Base-by-base conservation (phyloP, 2,888 invertebrate species). In the Oeneis ivallda region DNA sequence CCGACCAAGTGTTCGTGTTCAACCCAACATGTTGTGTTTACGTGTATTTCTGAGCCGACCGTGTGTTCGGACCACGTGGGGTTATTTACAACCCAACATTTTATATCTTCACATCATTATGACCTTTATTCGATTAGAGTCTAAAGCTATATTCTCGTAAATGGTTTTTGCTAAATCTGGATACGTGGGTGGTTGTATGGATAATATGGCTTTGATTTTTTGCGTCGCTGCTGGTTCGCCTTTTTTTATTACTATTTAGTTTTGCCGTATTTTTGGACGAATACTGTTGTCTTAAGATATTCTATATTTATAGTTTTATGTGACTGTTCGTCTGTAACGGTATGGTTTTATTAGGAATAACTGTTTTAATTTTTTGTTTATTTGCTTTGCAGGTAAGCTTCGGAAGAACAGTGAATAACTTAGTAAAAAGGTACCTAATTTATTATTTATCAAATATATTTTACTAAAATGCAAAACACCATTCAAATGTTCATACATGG, bases 21-120 rank as follows among this genome's bases (percentile, higher is more conserved):
- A 80, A 67, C 83, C 82, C 85, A 86, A 85, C 87, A 86, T 84
- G 82, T 84, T 84, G 84, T 88, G 87, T 89, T 88, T 87, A 89
- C 79, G 83, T 75, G 78, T 90, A 89, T 89, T 89, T 89, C 86
- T 86, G 87, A 86, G 80, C 78, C 85, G 74, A 79, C 86, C 83
- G 85, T 85, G 87, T 84, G 74, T 83, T 78, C 75, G 78, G 74
- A 26, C 82, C 86, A 86, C 86, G 85, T 87, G 87, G 85, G 85
- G 83, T 68, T 66, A 58, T 63, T 63, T 66, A 66, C 67, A 64
- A 49, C 62, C 54, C 49, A 64, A 65, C 68, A 56, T 13, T 39
- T 19, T 19, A 19, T 37, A 37, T 19, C 58, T 19, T 60, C 17
- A 53, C 43, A 50, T 61, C 1, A 66, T 61, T 56, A 63, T 49